These are phyloP conservation scores for Acrossocheilus wenchowensis DNA, from an alignment of 2,797 vertebrate species.

Conservation along the genomic window DNA sequence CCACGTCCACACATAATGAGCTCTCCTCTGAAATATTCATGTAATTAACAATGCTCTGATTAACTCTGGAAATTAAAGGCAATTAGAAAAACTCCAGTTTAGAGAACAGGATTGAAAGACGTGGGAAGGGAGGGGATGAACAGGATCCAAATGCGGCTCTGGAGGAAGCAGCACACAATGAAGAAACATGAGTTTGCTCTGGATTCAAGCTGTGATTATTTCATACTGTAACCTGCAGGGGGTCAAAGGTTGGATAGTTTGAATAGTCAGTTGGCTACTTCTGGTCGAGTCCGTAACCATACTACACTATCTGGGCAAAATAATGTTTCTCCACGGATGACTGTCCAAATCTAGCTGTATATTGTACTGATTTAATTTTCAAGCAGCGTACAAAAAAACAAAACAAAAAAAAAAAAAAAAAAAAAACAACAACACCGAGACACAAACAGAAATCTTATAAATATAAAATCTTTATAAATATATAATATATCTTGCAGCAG, in stretches of 20 bases:
- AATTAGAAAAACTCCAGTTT: constrained; percentile 72
- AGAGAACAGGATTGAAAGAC: background rate
- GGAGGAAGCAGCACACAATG: background rate
- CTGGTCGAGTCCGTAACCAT: background rate
- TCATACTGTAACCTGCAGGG: background rate
- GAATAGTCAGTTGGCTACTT: background rate
- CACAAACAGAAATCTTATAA: background rate
- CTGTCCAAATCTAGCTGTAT: too few relatives aligned
- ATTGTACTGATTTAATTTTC: too few relatives aligned
- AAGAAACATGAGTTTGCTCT: background rate
- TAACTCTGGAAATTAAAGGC: constrained; percentile 77
- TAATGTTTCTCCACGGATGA: background rate
- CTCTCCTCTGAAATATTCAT: constrained; percentile 78
- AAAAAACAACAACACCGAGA: background rate
- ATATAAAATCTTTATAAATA: background rate
- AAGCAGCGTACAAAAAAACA: background rate
- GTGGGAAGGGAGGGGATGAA: background rate
- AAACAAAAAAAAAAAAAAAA: background rate
- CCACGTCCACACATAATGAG: constrained; percentile 68
- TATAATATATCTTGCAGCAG: background rate
- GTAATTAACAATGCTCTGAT: constrained; percentile 83
- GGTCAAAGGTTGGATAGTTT: background rate
- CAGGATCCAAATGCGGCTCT: background rate
- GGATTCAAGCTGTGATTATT: background rate
- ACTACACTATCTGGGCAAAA: background rate